Percentiles rank a stretch among this genome's conserved stretches.
Evolutionary conservation across 2,888 invertebrate species (phyloP).

Genomic region (Mystacides longicornis): DNA sequence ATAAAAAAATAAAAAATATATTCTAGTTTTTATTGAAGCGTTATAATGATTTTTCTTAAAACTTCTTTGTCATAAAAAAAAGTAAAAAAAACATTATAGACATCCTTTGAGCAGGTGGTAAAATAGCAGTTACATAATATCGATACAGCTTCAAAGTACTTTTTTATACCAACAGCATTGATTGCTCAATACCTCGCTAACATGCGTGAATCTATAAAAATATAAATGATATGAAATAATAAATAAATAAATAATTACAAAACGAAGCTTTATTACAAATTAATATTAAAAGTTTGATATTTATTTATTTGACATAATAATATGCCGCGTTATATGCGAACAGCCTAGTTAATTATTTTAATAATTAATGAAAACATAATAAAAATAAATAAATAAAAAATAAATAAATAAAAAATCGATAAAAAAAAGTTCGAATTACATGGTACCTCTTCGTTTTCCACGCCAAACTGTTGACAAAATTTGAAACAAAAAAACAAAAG

Average conservation of each 20-base stretch:
- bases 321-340: constrained; percentile 9
- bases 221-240: no score
- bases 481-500: constrained; percentile 27
- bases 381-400: neutral
- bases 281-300: neutral
- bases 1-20: no score
- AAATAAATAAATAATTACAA: neutral
- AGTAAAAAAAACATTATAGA: no score
- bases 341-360: constrained; percentile 8
- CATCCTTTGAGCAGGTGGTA: neutral
- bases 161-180: neutral
- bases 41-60: no score
- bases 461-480: constrained; percentile 76
- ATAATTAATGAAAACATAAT: no score
- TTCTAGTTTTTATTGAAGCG: no score
- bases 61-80: no score
- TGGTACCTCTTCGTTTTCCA: constrained; percentile 86
- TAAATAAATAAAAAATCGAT: neutral
- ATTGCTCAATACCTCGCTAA: neutral
- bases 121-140: neutral
- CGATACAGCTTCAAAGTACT: neutral
- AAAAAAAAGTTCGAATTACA: constrained; percentile 26
- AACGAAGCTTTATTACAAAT: no score
- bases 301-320: neutral
- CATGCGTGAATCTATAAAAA: constrained; percentile 2